Base-by-base conservation (phyloP, 2,113 vertebrate species). In the Microtus richardsoni region DNA sequence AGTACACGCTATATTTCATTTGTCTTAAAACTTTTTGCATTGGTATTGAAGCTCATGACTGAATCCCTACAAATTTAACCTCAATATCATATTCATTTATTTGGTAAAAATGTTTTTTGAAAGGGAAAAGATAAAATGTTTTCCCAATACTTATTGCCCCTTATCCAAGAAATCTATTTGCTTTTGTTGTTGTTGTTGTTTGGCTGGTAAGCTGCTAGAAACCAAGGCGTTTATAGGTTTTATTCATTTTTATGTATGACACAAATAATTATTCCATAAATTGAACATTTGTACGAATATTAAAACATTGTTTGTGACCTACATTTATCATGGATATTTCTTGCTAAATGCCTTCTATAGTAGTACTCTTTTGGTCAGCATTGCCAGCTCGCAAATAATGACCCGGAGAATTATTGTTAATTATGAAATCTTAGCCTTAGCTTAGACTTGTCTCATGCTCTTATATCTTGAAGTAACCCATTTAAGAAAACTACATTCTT, bases 1-100 rank as follows among this genome's bases (percentile, higher is more conserved):
- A 33, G 13, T n/a, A 1, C 11, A 74, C 19, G 54, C 10, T 13
- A 4, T 2, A 60, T 39, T 2, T 70, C 10, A 33, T 0, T 30
- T 75, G 3, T 77, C 14, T 19, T 49, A 11, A 2, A 12, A 11
- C 14, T 39, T 1, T 83, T 8, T 66, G 17, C 13, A 9, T 54
- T 28, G n/a, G 75, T 17, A 58, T 7, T 75, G 44, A 83, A 83
- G n/a, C 11, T 77, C 8, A 24, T 12, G 16, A 75, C 3, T 39
- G 36, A 64, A 26, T 30, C 1, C 33, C 30, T 3, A 19, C 5
- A 36, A 26, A 78, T 91, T 49, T 10, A 82, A 73, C 0, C 12
- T 89, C 60, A 4, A 28, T 10, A n/a, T 36, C 12, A 26, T 26
- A 49, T 39, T 12, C 10, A 0, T 60, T 82, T 58, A 58, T 36